phyloP scores from a whole-genome alignment of 2,888 invertebrate genomes.

The Eutolmus rufibarbis region DNA sequence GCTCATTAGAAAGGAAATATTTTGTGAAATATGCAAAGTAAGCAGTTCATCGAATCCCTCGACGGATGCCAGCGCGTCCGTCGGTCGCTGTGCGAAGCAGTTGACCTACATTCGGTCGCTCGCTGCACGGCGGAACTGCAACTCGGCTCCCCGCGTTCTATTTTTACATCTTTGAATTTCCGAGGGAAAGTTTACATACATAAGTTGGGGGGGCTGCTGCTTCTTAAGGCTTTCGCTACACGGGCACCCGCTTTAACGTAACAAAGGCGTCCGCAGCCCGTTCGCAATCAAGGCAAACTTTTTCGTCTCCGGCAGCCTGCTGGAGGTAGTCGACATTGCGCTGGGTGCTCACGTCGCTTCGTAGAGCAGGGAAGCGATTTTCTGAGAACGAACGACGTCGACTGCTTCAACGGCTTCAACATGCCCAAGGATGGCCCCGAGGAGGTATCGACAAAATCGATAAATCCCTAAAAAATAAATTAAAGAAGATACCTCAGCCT shows the following conservation, averaged over 20 bases:
- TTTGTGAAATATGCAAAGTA: background rate
- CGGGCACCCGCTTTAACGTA: background rate
- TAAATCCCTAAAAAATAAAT: background rate
- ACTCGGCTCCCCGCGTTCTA: background rate
- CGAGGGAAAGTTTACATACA: background rate
- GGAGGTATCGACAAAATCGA: background rate
- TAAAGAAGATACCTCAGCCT: background rate
- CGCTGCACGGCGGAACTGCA: background rate
- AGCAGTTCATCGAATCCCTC: background rate
- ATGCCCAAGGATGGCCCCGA: background rate
- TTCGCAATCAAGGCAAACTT: background rate
- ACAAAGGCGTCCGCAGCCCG: background rate
- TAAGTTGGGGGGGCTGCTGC: background rate
- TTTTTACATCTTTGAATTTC: background rate
- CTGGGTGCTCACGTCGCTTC: background rate
- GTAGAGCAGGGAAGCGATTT: background rate
- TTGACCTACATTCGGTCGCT: background rate
- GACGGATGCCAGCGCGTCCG: background rate
- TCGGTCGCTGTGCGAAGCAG: background rate
- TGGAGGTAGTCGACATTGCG: background rate
- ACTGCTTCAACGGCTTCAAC: background rate
- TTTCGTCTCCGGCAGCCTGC: background rate
- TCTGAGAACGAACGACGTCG: background rate
- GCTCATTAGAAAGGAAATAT: background rate
- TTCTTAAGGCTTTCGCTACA: background rate